phyloP scores from a whole-genome alignment of 1,140 invertebrate species.

The Mizuhopecten yessoensis region DNA sequence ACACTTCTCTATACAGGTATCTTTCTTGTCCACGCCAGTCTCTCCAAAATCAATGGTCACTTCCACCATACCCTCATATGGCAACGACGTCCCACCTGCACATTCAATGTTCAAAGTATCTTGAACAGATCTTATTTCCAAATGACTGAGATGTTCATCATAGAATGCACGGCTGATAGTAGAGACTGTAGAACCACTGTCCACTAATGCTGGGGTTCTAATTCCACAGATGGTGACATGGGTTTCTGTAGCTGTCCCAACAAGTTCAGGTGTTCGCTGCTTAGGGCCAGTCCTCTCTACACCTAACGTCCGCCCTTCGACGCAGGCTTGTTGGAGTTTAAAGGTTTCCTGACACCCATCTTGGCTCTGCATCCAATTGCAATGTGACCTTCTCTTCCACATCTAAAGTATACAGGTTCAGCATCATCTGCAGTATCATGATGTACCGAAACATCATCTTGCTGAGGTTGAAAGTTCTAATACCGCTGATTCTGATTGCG shows the following conservation, averaged over 20 bases:
- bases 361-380: conserved; percentile 42
- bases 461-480: not conserved
- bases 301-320: not conserved
- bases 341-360: not conserved
- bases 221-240: not conserved
- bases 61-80: conserved; percentile 36
- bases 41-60: not conserved
- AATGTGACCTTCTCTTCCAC: conserved; percentile 50
- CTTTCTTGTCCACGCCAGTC: not conserved
- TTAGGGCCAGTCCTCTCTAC: too few relatives aligned
- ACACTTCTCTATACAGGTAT: not conserved
- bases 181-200: not conserved
- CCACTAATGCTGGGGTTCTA: not conserved
- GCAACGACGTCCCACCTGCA: too few relatives aligned
- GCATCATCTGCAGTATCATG: not conserved
- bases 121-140: not conserved
- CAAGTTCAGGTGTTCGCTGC: not conserved
- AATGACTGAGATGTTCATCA: not conserved
- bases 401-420: conserved; percentile 23
- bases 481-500: not conserved
- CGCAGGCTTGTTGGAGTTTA: not conserved
- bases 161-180: not conserved
- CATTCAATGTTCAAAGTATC: too few relatives aligned
- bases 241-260: not conserved
- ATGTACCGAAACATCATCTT: not conserved